Base-by-base conservation (phyloP, 2,113 vertebrate genomes). In the Myrmecobius fasciatus region DNA sequence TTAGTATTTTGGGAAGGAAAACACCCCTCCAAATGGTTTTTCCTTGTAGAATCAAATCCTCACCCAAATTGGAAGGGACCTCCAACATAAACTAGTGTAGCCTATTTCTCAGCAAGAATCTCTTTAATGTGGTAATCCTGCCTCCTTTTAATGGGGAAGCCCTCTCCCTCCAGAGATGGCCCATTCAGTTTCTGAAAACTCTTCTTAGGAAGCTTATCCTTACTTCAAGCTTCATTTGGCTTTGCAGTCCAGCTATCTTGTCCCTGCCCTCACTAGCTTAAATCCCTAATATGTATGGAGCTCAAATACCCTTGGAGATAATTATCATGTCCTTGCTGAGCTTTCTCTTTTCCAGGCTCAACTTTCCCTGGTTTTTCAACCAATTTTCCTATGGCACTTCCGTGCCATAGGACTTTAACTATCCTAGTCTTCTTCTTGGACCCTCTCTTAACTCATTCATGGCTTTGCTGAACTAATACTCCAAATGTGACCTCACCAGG, bases 1-100 rank as follows among this genome's bases (percentile, higher is more conserved):
- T 10, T 90, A 89, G 56, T 90, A 95, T 93, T 89, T 89, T 36
- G 94, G 91, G 47, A 36, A 46, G 52, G 49, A 92, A 56, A 51
- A 26, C 10, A 51, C 52, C 49, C 56, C 28, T 83, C 88, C 67
- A 48, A 53, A 91, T 47, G 95, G 60, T 93, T 75, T 75, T 75
- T 75, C 60, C 60, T 75, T 3, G 31, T 36, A 17, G 36, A 75
- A 75, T 20, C 60, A 75, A 75, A 75, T n/a, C 36, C 17, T 75
- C 36, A n/a, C 60, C 31, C 60, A 75, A 75, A 25, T n/a, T 36
- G 11, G 36, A n/a, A 75, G 36, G 36, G 36, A 20, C 31, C 60
- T n/a, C 36, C 36, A 14, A 75, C 5, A 36, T 36, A 75, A 75
- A 75, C 36, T n/a, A n/a, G 31, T 17, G 31, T 20, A 36, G 12